Evolutionary conservation across 1,140 invertebrate species (phyloP), one percentile per base, ranked within the genome.

Genomic region (Drosophila burlai): DNA sequence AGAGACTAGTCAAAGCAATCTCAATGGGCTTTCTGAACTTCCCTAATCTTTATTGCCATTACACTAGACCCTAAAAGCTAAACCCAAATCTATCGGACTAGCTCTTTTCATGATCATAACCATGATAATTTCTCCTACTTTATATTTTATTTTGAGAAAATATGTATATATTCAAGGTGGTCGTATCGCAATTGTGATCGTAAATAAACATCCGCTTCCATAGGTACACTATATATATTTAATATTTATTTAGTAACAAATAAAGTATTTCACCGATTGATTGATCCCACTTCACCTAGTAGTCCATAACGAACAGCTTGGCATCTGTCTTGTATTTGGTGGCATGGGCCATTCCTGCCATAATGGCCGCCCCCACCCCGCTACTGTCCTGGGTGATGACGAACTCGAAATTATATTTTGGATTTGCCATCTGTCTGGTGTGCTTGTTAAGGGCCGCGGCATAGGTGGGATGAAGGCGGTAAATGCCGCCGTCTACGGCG

Each of bases 401-500:
- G n/a, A 69, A 75, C 0, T 87, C 63, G 34, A 76, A 87, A 0
- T 57, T 38, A 40, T 61, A 59, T 0, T 5, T 0, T 1, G 68
- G 68, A 40, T 87, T 45, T 36, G 21, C 3, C 2, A 87, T 40
- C 7, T 29, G 2, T 2, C 0, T 13, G 1, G 69, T 45, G 29
- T 69, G 62, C 24, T 65, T 61, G 15, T 81, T 89, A 1, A 87
- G 50, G 0, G 49, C 16, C 0, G 31, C 1, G n/a, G 76, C 59
- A 21, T 71, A 89, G 10, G 43, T 16, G 2, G 98, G 99, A 93
- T 99, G 98, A 94, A 97, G 99, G 81, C 98, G 95, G 94, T 99
- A 99, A 0, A 99, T 97, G 31, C 98, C 99, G n/a, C 99, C 99
- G 93, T 99, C 99, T 63, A 99, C 97, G 52, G 97, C 98, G 16